Evolutionary conservation across 2,113 vertebrate species (phyloP).

Genomic region (Synchiropus splendidus): DNA sequence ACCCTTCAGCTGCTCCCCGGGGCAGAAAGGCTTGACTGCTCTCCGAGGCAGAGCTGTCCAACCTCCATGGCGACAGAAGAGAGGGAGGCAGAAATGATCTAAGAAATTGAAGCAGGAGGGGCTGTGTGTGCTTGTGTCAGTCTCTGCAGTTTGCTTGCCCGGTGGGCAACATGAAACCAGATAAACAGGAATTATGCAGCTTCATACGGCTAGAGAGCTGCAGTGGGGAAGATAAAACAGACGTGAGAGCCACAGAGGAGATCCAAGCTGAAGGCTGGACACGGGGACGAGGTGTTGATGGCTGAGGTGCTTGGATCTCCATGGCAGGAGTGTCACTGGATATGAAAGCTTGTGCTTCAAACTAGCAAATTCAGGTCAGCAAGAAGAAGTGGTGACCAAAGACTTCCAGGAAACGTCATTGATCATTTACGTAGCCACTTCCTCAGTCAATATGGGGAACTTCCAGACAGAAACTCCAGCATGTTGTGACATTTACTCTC

Average conservation of each 20-base stretch:
- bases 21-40: slow-evolving; percentile 59
- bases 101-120: slow-evolving; percentile 19
- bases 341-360: no score
- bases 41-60: slow-evolving; percentile 60
- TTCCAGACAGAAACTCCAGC: no score
- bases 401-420: no score
- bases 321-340: slow-evolving; percentile 22
- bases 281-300: slow-evolving; percentile 28
- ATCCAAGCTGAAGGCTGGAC: slow-evolving; percentile 18
- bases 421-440: no score
- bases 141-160: slow-evolving; percentile 8
- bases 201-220: slow-evolving; percentile 10
- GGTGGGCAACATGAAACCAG: slow-evolving; percentile 41
- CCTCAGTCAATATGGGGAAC: no score
- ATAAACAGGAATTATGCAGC: slow-evolving; percentile 47
- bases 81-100: slow-evolving; percentile 25
- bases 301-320: slow-evolving; percentile 20
- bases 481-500: no score
- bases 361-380: no score
- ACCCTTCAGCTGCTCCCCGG: slow-evolving; percentile 36
- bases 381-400: neutral
- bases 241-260: slow-evolving; percentile 19
- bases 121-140: slow-evolving; percentile 2
- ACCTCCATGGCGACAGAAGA: slow-evolving; percentile 30
- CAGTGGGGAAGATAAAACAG: slow-evolving; percentile 23